Evolutionary conservation across 2,888 invertebrate genomes (phyloP), one percentile per base, ranked within the genome.

Genomic region (Cantharis nigra): DNA sequence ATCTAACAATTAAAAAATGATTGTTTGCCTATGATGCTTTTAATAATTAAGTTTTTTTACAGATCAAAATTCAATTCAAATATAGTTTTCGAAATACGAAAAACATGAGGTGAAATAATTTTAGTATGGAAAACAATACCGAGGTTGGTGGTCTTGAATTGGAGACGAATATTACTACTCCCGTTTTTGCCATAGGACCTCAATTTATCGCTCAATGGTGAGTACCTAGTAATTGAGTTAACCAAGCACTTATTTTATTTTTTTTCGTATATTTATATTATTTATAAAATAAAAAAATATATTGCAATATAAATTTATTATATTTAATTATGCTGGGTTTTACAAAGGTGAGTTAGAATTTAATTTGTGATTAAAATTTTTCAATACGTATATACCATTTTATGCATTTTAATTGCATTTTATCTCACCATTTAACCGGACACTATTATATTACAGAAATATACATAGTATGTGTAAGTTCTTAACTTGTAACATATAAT

Each of bases 151-250:
- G 72, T 74, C 87, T 87, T 80, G 89, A 88, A 82, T 87, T 89
- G 80, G 93, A 93, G 84, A 89, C 90, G 85, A 94, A 93, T 87
- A 90, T 92, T 76, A 87, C 87, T 30, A 93, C 94, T 77, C 92
- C 94, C 72, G 93, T 95, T 83, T 95, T 92, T 87, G 92, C 94
- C 79, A 94, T 95, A 81, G 94, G 94, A 84, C 93, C 93, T 71
- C 93, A 92, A 84, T 95, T 94, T 88, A 94, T 95, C 82, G 92
- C 93, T 77, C 94, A 94, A 89, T 95, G 95, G 95, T 94, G 86
- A 91, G 93, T 90, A 74, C 28, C 63, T 70, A 30, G 33, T n/a
- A n/a, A 49, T n/a, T 49, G 2, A n/a, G 3, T 49, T 49, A n/a
- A 33, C 33, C 3, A 3, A 33, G n/a, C n/a, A 33, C 28, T 10